Conservation (phyloP, 2,888 invertebrate genomes). For the Aleiodes leptofemur region DNA sequence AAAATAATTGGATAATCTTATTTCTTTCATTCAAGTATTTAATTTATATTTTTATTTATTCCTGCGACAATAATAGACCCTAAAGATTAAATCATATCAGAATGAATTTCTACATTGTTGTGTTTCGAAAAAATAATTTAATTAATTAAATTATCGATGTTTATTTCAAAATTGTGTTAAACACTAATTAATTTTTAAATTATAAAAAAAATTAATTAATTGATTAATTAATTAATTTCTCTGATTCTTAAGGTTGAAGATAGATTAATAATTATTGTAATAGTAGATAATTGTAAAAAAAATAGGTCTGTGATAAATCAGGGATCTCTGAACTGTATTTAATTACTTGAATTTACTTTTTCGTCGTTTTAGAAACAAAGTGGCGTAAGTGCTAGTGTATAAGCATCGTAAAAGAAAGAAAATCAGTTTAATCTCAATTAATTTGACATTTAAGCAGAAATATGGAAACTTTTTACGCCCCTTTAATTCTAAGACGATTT, state of each 20-base stretch:
- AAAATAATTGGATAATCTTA: background rate
- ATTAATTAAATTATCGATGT: background rate
- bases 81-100: conserved; percentile 14
- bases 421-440: too few relatives aligned
- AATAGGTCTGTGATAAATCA: conserved; percentile 44
- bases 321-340: conserved; percentile 20
- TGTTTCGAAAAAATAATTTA: background rate
- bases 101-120: background rate
- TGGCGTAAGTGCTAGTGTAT: too few relatives aligned
- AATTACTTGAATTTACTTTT: background rate
- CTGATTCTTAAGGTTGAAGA: background rate
- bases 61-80: conserved; percentile 18
- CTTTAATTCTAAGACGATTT: background rate
- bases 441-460: too few relatives aligned
- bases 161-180: background rate
- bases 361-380: background rate
- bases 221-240: background rate
- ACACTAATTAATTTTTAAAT: background rate
- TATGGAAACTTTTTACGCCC: too few relatives aligned
- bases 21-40: background rate
- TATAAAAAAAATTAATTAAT: too few relatives aligned
- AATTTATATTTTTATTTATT: background rate
- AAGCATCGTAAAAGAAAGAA: too few relatives aligned
- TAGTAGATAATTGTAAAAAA: conserved; percentile 29
- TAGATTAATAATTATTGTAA: conserved; percentile 7